Percentiles rank a stretch among this genome's conserved stretches.
Conservation (phyloP, 2,888 invertebrate species). For the Coleophora flavipennella region DNA sequence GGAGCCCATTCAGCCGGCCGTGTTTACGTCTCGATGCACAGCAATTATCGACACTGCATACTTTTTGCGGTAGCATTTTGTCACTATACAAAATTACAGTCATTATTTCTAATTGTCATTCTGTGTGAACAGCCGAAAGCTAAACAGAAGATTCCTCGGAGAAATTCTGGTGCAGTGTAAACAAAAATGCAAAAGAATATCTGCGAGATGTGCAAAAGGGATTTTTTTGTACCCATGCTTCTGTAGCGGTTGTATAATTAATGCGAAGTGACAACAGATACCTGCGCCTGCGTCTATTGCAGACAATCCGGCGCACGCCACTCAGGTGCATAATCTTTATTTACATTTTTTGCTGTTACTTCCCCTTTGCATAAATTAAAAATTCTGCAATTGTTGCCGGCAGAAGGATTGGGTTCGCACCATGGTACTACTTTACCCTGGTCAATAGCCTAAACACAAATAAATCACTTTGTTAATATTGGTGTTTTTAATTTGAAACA, state of each 20-base stretch:
- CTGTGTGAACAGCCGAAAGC: constrained; percentile 16
- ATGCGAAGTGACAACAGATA: constrained; percentile 49
- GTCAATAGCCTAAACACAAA: too few relatives aligned
- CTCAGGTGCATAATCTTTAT: constrained; percentile 69
- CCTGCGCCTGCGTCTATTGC: constrained; percentile 31
- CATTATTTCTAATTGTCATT: constrained; percentile 49
- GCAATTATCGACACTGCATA: constrained; percentile 36
- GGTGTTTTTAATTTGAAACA: background rate
- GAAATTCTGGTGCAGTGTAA: background rate
- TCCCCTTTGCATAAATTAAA: constrained; percentile 71
- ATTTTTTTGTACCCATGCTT: constrained; percentile 40
- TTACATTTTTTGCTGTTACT: constrained; percentile 56
- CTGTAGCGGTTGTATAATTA: constrained; percentile 49
- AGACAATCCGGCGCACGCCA: constrained; percentile 39
- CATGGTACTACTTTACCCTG: too few relatives aligned
- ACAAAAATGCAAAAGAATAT: constrained; percentile 29
- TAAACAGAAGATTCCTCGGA: too few relatives aligned
- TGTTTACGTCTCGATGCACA: constrained; percentile 56
- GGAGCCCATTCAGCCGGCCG: constrained; percentile 39
- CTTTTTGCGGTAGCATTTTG: constrained; percentile 31
- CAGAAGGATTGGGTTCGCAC: constrained; percentile 15
- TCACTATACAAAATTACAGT: constrained; percentile 40
- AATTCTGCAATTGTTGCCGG: constrained; percentile 41
- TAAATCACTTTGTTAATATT: too few relatives aligned
- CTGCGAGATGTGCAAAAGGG: constrained; percentile 28